Percentiles rank a stretch among this genome's conserved stretches.
These are phyloP conservation scores for Coreoperca whiteheadi DNA, from an alignment of 2,113 vertebrate genomes.

Conservation along the genomic window DNA sequence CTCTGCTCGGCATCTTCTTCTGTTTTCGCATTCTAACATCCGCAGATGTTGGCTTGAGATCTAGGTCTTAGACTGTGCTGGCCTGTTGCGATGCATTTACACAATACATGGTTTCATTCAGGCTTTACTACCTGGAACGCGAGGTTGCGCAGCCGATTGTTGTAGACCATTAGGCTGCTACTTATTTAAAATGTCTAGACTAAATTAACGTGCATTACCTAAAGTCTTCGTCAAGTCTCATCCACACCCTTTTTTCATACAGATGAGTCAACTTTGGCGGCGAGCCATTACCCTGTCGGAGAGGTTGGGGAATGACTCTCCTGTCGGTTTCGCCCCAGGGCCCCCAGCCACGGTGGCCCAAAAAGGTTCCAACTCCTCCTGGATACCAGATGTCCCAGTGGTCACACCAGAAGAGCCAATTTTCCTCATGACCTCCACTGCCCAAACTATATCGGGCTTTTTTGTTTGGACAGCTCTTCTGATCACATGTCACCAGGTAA, in stretches of 20 bases:
- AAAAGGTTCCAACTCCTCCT: constrained; percentile 84
- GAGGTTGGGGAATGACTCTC: constrained; percentile 74
- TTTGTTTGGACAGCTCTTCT: constrained; percentile 97
- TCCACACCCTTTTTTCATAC: background rate
- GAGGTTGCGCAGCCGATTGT: background rate
- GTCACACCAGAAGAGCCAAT: constrained; percentile 88
- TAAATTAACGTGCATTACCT: background rate
- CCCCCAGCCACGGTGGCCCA: constrained; percentile 73
- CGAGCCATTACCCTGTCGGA: constrained; percentile 70
- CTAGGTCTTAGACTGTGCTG: constrained; percentile 7
- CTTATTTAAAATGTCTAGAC: background rate
- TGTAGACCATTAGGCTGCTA: background rate
- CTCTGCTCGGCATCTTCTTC: constrained; percentile 19
- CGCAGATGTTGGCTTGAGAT: constrained; percentile 20
- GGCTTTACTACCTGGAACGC: background rate
- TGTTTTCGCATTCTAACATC: constrained; percentile 20
- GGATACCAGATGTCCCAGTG: constrained; percentile 85
- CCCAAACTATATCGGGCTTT: constrained; percentile 94
- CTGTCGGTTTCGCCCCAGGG: constrained; percentile 61
- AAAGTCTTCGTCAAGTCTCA: background rate
- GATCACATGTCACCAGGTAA: constrained; percentile 97
- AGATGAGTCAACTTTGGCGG: constrained; percentile 81
- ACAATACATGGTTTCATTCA: constrained; percentile 32
- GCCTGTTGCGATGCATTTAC: constrained; percentile 22
- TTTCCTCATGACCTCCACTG: constrained; percentile 95